These are phyloP conservation scores for Brachyhypopomus occidentalis DNA, from an alignment of 2,113 vertebrate species.

Conservation along the genomic window DNA sequence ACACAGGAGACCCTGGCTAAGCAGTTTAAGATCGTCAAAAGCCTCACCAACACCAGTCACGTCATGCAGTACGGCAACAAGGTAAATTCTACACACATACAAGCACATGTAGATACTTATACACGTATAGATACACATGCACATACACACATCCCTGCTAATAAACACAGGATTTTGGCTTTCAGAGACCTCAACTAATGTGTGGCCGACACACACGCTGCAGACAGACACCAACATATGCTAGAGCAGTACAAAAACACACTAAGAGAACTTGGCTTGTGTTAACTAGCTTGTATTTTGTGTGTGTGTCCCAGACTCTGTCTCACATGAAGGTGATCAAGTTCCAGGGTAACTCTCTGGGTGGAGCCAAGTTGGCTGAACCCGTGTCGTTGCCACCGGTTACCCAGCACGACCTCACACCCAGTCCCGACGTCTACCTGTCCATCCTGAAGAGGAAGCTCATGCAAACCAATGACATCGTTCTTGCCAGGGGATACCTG, in stretches of 20 bases:
- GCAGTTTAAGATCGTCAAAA: constrained; percentile 91
- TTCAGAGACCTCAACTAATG: too few relatives aligned
- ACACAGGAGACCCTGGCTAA: constrained; percentile 84
- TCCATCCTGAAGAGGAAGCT: constrained; percentile 90
- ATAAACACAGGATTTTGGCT: too few relatives aligned
- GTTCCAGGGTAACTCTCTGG: constrained; percentile 83
- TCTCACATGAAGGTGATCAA: constrained; percentile 86
- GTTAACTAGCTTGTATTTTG: neutral
- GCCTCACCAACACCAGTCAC: constrained; percentile 91
- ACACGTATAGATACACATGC: neutral
- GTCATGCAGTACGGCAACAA: constrained; percentile 97
- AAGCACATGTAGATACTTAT: neutral
- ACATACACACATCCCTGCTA: neutral
- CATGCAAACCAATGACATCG: constrained; percentile 81
- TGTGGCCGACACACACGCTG: neutral
- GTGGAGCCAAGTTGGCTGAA: constrained; percentile 56
- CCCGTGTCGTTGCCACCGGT: constrained; percentile 70
- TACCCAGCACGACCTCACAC: constrained; percentile 77
- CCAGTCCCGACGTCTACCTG: constrained; percentile 89
- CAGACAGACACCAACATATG: too few relatives aligned
- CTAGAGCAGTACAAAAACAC: neutral
- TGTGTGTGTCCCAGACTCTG: constrained; percentile 76
- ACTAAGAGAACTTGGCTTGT: neutral
- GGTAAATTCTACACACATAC: constrained; percentile 62
- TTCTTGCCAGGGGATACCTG: constrained; percentile 66